These are phyloP conservation scores for Lycophotia porphyrea DNA, from an alignment of 2,888 invertebrate species.

Conservation along the genomic window DNA sequence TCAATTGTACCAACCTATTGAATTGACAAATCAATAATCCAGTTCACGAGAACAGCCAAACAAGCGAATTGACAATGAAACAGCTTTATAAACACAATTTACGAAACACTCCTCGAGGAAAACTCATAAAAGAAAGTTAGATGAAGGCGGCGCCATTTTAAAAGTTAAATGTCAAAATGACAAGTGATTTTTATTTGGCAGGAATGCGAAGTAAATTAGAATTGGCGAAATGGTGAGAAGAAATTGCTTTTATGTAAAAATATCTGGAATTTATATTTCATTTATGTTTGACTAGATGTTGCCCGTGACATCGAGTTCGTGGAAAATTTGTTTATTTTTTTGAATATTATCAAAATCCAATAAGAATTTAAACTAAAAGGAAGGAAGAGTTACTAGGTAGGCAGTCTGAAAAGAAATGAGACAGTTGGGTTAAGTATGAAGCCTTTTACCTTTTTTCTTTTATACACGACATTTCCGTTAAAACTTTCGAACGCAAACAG, in stretches of 20 bases:
- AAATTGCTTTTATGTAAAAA: background rate
- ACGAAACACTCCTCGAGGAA: constrained; percentile 60
- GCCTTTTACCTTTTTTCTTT: background rate
- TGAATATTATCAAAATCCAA: too few species aligned
- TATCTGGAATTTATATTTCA: background rate
- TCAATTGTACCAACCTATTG: constrained; percentile 62
- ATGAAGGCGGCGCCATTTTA: constrained; percentile 64
- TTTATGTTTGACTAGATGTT: background rate
- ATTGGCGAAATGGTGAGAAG: constrained; percentile 21
- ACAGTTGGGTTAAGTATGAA: background rate
- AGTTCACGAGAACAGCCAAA: constrained; percentile 56
- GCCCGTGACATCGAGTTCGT: too few species aligned
- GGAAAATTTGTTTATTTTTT: too few species aligned
- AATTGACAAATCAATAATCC: constrained; percentile 67
- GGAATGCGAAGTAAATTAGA: constrained; percentile 34
- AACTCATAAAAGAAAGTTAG: constrained; percentile 71
- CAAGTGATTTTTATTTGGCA: constrained; percentile 46
- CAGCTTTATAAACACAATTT: constrained; percentile 71
- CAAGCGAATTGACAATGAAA: constrained; percentile 65
- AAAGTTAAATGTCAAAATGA: constrained; percentile 69
- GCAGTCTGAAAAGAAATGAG: background rate
- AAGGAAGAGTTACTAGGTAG: background rate
- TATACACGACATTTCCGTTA: too few species aligned
- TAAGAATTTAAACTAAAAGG: background rate
- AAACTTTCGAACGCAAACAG: background rate